Conservation (phyloP, 2,113 vertebrate species). For the Bufo gargarizans region DNA sequence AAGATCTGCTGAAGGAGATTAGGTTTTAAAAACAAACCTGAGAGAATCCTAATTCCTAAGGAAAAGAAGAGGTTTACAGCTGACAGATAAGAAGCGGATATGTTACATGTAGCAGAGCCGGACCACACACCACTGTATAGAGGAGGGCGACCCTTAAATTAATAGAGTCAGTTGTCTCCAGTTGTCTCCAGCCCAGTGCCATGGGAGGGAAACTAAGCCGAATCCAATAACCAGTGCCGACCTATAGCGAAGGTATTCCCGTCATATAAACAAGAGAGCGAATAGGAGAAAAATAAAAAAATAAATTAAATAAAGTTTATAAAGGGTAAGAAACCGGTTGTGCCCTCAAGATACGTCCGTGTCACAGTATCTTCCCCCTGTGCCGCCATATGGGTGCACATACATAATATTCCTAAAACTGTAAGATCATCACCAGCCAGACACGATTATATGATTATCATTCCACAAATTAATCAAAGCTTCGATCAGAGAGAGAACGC, state of each 20-base stretch:
- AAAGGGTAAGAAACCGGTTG: too few relatives aligned
- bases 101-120: not conserved
- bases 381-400: too few relatives aligned
- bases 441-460: too few relatives aligned
- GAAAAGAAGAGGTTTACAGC: conserved; percentile 28
- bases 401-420: too few relatives aligned
- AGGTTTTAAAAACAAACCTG: conserved; percentile 51
- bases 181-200: not conserved
- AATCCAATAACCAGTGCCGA: not conserved
- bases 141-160: not conserved
- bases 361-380: too few relatives aligned
- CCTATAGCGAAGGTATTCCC: not conserved
- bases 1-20: conserved; percentile 37
- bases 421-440: too few relatives aligned
- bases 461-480: too few relatives aligned
- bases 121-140: conserved; percentile 51
- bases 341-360: too few relatives aligned
- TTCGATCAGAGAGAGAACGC: too few relatives aligned
- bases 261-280: not conserved
- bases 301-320: too few relatives aligned
- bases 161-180: conserved; percentile 18
- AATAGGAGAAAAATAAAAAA: too few relatives aligned
- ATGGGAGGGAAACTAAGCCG: not conserved
- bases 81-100: conserved; percentile 50
- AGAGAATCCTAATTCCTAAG: conserved; percentile 38